phyloP scores from a whole-genome alignment of 2,797 vertebrate species.

The Orientallactaga sibirica region DNA sequence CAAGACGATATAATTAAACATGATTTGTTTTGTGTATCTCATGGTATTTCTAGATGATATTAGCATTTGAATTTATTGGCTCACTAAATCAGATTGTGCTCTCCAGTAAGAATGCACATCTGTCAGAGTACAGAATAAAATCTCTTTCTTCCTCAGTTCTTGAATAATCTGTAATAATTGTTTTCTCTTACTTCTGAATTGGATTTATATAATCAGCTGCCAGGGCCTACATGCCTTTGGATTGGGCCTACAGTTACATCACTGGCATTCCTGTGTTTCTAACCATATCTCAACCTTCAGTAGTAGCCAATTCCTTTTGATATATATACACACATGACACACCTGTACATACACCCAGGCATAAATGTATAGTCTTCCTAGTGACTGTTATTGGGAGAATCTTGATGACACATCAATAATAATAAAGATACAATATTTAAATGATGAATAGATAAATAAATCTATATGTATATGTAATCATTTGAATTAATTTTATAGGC shows the following conservation, averaged over 20 bases:
- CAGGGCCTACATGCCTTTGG: neutral
- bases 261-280: neutral
- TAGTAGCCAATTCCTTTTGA: neutral
- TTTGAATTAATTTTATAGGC: neutral
- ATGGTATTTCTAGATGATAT: neutral
- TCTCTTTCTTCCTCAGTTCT: neutral
- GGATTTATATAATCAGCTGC: neutral
- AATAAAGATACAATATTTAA: neutral
- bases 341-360: neutral
- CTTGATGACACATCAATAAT: neutral
- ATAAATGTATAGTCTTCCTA: neutral
- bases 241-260: neutral
- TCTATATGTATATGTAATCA: too few relatives aligned
- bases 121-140: neutral
- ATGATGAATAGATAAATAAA: neutral
- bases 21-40: neutral
- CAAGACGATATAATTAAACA: neutral
- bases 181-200: neutral
- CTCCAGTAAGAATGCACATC: neutral
- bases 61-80: neutral
- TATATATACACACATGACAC: too few relatives aligned
- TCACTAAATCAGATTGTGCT: neutral
- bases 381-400: neutral
- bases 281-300: neutral
- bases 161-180: neutral